Conservation (phyloP, 53 echinoderm and acorn worm species). For the Antedon mediterranea region DNA sequence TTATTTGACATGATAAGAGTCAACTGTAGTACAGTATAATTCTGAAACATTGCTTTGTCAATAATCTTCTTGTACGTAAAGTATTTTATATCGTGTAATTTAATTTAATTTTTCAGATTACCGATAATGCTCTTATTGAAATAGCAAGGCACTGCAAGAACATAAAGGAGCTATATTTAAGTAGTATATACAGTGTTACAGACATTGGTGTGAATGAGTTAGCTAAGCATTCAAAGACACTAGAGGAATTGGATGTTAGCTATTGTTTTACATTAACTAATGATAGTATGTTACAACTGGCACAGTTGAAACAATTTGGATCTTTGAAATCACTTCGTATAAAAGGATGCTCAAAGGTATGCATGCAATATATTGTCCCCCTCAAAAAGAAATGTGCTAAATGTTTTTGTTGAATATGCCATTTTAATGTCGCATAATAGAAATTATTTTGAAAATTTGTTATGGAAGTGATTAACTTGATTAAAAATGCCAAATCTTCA, state of each 20-base stretch:
- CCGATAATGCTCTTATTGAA: constrained; percentile 56
- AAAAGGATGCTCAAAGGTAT: constrained; percentile 61
- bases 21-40: too few relatives aligned
- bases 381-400: too few relatives aligned
- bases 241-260: constrained; percentile 67
- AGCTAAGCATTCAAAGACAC: constrained; percentile 40
- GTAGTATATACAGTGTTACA: constrained; percentile 90
- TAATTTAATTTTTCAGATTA: constrained; percentile 59
- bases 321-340: constrained; percentile 61
- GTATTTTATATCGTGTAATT: not conserved
- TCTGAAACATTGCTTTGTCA: too few relatives aligned
- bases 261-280: constrained; percentile 72
- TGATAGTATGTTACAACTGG: constrained; percentile 44
- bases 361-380: too few relatives aligned
- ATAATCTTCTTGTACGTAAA: too few relatives aligned
- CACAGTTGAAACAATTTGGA: not conserved
- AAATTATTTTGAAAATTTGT: too few relatives aligned
- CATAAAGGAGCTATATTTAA: constrained; percentile 55
- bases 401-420: too few relatives aligned
- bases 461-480: too few relatives aligned
- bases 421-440: too few relatives aligned
- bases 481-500: too few relatives aligned
- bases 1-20: too few relatives aligned
- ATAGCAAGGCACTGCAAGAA: constrained; percentile 43
- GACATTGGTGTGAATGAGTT: constrained; percentile 78